phyloP scores from a whole-genome alignment of 2,797 vertebrate genomes.

The Hypotaenidia okinawae region DNA sequence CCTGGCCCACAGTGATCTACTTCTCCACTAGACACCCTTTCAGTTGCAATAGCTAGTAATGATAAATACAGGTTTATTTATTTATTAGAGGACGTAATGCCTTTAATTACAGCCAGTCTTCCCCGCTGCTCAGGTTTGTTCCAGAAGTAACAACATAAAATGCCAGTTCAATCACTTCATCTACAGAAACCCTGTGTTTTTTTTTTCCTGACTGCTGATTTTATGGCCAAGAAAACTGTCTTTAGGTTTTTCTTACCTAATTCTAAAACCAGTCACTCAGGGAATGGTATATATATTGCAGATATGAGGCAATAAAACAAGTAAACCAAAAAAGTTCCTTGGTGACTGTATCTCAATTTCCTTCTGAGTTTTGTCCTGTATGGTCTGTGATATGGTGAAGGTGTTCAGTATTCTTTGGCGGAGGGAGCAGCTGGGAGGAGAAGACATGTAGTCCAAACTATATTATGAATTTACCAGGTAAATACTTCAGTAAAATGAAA shows the following conservation, averaged over 20 bases:
- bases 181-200: neutral
- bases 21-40: neutral
- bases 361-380: neutral
- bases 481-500: conserved; percentile 14
- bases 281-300: neutral
- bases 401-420: neutral
- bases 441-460: neutral
- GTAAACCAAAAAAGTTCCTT: neutral
- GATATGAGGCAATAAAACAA: neutral
- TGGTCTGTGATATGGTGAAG: neutral
- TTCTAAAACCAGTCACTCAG: neutral
- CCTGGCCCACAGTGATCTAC: neutral
- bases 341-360: neutral
- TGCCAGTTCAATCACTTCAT: conserved; percentile 59
- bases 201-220: neutral
- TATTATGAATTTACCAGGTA: neutral
- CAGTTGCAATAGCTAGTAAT: neutral
- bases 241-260: conserved; percentile 4
- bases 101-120: conserved; percentile 14
- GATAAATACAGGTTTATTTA: neutral
- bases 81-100: neutral
- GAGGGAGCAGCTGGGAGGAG: neutral
- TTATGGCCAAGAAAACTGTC: neutral
- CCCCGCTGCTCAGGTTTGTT: neutral
- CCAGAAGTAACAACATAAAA: conserved; percentile 23